Base-by-base conservation (phyloP, 2,113 vertebrate species). In the Picathartes gymnocephalus region DNA sequence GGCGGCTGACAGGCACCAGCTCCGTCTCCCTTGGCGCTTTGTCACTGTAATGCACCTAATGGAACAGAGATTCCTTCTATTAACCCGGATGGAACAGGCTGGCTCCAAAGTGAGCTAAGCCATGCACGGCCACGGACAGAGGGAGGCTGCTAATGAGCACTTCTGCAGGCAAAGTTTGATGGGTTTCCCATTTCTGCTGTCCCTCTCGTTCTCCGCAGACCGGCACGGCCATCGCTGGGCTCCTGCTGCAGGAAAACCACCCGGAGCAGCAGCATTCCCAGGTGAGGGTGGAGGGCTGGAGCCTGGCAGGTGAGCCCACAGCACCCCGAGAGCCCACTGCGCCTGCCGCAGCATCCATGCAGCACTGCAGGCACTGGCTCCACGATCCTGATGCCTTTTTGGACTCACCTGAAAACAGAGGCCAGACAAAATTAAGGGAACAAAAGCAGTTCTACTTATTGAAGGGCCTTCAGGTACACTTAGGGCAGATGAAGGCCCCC, bases 1-100 rank as follows among this genome's bases (percentile, higher is more conserved):
- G 81, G 94, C 25, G 69, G 57, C 82, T 86, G 98, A 98, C 98
- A 98, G 98, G 98, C 97, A 94, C 97, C 84, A 54, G 93, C 96
- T 91, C 78, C 91, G 94, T 96, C 90, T 94, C 87, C 92, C 93
- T 76, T 4, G 96, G 95, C 68, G 48, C 82, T 78, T 57, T 68
- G 78, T 83, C 80, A 28, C 92, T 93, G 97, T 94, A 97, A 98
- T 93, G 88, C 68, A 93, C 96, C 97, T 96, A 96, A 97, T 92
- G 92, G 97, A 84, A 96, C 84, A 51, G 92, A 92, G 86, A 83
- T 91, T 93, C 90, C 92, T 88, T 92, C 94, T 73, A 92, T 96
- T 90, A 96, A 89, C 76, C 80, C 35, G 77, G 40, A 94, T 64
- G 90, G 91, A 96, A 69, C n/a, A 85, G 85, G 86, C 73, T 56